Percentiles rank a stretch among this genome's conserved stretches.
Conservation (phyloP, 2,888 invertebrate genomes). For the Zeuzera pyrina region DNA sequence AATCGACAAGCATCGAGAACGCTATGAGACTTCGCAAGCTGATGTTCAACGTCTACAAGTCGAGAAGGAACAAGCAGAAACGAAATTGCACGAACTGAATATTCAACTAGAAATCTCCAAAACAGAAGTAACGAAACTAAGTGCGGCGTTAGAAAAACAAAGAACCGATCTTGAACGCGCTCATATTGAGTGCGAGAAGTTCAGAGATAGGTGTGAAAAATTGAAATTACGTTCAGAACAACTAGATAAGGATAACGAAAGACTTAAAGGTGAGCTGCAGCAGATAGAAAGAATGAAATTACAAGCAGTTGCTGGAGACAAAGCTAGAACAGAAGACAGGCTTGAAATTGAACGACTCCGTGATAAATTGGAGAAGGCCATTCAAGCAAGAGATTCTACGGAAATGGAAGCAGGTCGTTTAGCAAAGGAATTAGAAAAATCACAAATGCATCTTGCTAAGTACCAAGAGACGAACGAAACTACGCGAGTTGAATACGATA, state of each 20-base stretch:
- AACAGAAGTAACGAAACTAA: conserved; percentile 82
- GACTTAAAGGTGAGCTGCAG: conserved; percentile 61
- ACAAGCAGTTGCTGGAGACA: conserved; percentile 77
- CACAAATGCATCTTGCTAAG: conserved; percentile 86
- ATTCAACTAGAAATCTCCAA: conserved; percentile 86
- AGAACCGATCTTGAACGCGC: conserved; percentile 86
- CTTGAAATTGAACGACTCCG: conserved; percentile 88
- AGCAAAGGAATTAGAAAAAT: conserved; percentile 89
- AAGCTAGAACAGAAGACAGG: conserved; percentile 77
- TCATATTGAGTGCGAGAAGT: conserved; percentile 91
- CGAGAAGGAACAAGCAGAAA: conserved; percentile 79
- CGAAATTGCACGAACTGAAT: conserved; percentile 81
- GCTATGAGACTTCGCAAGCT: conserved; percentile 81
- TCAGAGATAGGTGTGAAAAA: conserved; percentile 89
- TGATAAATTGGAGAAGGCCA: conserved; percentile 89
- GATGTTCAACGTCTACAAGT: conserved; percentile 79
- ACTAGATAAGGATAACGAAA: conserved; percentile 74
- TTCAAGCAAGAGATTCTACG: conserved; percentile 85
- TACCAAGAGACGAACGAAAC: conserved; percentile 88
- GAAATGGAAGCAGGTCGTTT: conserved; percentile 89
- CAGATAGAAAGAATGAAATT: conserved; percentile 85
- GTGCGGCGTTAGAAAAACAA: conserved; percentile 84
- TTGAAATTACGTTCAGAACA: conserved; percentile 81
- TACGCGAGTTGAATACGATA: conserved; percentile 87
- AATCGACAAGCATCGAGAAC: conserved; percentile 82